Conservation (phyloP, 1,140 invertebrate species). For the Drosophila rufa region DNA sequence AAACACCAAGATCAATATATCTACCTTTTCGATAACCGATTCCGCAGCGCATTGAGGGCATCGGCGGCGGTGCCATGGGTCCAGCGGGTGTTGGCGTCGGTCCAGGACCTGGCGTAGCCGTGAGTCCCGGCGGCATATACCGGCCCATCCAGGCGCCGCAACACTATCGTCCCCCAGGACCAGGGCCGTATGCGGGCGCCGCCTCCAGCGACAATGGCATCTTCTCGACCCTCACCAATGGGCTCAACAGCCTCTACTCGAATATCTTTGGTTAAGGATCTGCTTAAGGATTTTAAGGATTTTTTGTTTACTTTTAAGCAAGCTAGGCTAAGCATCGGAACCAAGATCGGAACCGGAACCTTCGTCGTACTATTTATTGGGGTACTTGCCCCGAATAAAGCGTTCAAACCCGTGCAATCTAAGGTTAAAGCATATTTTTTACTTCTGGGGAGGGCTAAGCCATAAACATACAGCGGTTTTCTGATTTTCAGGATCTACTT, state of each 20-base stretch:
- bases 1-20: slow-evolving; percentile 2
- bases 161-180: slow-evolving; percentile 86
- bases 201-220: slow-evolving; percentile 87
- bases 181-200: slow-evolving; percentile 60
- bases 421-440: too few relatives aligned
- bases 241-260: slow-evolving; percentile 90
- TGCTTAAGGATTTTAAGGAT: slow-evolving; percentile 26
- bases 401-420: too few relatives aligned
- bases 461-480: too few relatives aligned
- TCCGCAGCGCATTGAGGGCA: slow-evolving; percentile 69
- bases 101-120: not conserved
- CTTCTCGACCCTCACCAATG: slow-evolving; percentile 91
- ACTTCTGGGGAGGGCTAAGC: not conserved
- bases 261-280: slow-evolving; percentile 89
- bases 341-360: too few relatives aligned
- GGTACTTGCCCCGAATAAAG: too few relatives aligned
- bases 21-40: slow-evolving; percentile 13
- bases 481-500: too few relatives aligned
- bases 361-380: too few relatives aligned
- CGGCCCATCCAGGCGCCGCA: slow-evolving; percentile 70
- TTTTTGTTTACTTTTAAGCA: slow-evolving; percentile 47
- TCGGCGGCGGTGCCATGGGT: slow-evolving; percentile 43
- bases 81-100: slow-evolving; percentile 37
- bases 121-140: slow-evolving; percentile 50
- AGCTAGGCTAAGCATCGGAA: slow-evolving; percentile 26